Evolutionary conservation across 2,113 vertebrate genomes (phyloP), one percentile per base, ranked within the genome.

Genomic region (Rhea pennata): DNA sequence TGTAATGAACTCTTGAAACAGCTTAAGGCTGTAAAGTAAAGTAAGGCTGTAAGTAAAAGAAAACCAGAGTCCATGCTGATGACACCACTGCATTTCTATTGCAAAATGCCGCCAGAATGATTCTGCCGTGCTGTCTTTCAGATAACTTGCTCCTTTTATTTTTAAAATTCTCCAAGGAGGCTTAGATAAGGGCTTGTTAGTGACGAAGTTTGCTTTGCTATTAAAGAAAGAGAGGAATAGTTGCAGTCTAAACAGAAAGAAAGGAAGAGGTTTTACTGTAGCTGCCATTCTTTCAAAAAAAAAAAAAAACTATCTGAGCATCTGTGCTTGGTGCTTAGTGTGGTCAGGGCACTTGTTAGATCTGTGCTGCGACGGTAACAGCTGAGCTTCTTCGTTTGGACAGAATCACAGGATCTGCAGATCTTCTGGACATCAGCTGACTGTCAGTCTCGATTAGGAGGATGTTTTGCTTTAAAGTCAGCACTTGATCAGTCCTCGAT

Each of bases 291-390:
- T 36, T 36, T 36, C 36, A 36, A 36, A 31, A 58, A 31, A 31
- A 29, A 64, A 21, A 81, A 91, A 48, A 15, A 2, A n/a, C 39
- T 20, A 6, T 19, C 31, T 26, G 46, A 91, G 54, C 56, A 23
- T 54, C 89, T 26, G 15, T 15, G 10, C 48, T 42, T 27, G 44
- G 23, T 93, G 51, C 64, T 50, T 54, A 51, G 3, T 16, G 22
- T 7, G 31, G 16, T 61, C 0, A 0, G 29, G 31, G 23, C 1
- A 0, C 72, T 92, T 10, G 46, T 61, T 26, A 0, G 1, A 0
- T 40, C 36, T 5, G 0, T 59, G 77, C 33, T 4, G 0, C 20
- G 44, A 62, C 16, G 0, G 1, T 70, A 89, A 15, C 80, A 59
- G 79, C 88, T 24, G 51, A 51, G n/a, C 76, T 56, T 50, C 87